Percentiles rank a stretch among this genome's conserved stretches.
phyloP scores from a whole-genome alignment of 2,797 vertebrate species.

The Oceanodroma leucorhoa region DNA sequence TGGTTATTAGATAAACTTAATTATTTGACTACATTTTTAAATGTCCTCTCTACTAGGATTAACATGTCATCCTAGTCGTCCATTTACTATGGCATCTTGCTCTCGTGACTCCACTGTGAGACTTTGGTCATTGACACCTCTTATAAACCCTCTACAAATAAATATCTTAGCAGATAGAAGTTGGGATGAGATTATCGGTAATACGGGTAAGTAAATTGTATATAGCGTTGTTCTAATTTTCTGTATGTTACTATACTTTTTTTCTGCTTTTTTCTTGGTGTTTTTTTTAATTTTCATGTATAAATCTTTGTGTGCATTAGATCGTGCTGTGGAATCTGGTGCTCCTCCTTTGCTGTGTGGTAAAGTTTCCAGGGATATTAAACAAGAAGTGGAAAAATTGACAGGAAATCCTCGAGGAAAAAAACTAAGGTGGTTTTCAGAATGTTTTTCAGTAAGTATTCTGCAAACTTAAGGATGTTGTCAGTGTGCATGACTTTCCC shows the following conservation, averaged over 20 bases:
- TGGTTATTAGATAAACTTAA: not conserved
- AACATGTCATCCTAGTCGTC: conserved; percentile 90
- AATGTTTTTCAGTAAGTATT: conserved; percentile 91
- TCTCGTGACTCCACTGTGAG: conserved; percentile 96
- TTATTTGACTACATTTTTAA: not conserved
- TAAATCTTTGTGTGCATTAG: conserved; percentile 68
- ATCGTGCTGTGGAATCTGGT: conserved; percentile 85
- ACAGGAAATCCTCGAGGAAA: conserved; percentile 76
- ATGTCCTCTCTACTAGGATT: conserved; percentile 77
- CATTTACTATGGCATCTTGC: conserved; percentile 96
- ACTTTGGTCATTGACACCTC: conserved; percentile 91
- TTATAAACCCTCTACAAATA: conserved; percentile 87
- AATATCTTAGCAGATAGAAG: conserved; percentile 86
- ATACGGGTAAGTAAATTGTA: conserved; percentile 80
- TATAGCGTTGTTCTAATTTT: not conserved
- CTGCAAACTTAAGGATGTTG: not conserved
- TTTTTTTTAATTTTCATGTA: not conserved
- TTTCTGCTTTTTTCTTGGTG: not conserved
- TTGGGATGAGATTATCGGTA: conserved; percentile 93
- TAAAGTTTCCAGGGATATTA: conserved; percentile 91
- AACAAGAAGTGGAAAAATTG: conserved; percentile 93
- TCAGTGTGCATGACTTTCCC: not conserved
- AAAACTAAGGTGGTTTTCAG: conserved; percentile 93
- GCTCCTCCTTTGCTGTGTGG: conserved; percentile 90
- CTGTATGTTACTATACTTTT: not conserved